Evolutionary conservation across 2,888 invertebrate genomes (phyloP), one percentile per base, ranked within the genome.

Genomic region (Hypsopygia costalis): DNA sequence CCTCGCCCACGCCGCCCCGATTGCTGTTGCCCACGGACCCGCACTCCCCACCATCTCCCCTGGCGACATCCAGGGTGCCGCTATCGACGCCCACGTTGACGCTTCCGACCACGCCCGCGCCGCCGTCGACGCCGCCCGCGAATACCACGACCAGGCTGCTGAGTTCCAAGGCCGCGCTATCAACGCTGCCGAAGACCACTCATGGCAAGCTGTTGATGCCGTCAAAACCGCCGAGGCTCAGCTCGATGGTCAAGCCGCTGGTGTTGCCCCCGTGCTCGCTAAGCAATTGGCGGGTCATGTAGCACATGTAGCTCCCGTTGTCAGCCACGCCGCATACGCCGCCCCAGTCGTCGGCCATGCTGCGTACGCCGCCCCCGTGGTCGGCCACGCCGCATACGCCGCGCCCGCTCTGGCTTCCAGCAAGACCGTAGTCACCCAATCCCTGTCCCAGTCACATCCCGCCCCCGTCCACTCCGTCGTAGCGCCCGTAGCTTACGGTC

Each of bases 121-220:
- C 46, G 64, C 86, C 35, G 73, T 73, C 36, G 87, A 87, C 51
- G 80, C 86, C 44, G 68, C 65, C 68, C 82, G 85, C 43, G 86
- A 82, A 64, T 61, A 59, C 47, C 85, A 86, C 65, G 86, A 89
- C 80, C 86, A 88, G 58, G 81, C 85, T 48, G 58, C 81, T 50
- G 88, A 88, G 49, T 56, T 80, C 60, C 85, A 85, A 36, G 87
- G 85, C 41, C 81, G 70, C 52, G 86, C 83, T 49, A 61, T 83
- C 63, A 87, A 89, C 76, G 83, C 87, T 55, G 89, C 86, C 40
- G 85, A 79, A 47, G 85, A 83, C 62, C 80, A 87, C 73, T 81
- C 82, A 11, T 88, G 88, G 85, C 83, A 83, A 52, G 79, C 81
- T 28, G 72, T 86, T 27, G 87, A 87, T 49, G 83, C 88, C 47